A percentile compares a stretch with the other conserved stretches of the same genome.
Evolutionary conservation across 2,888 invertebrate genomes (phyloP).

Genomic region (Nudaria mundana): DNA sequence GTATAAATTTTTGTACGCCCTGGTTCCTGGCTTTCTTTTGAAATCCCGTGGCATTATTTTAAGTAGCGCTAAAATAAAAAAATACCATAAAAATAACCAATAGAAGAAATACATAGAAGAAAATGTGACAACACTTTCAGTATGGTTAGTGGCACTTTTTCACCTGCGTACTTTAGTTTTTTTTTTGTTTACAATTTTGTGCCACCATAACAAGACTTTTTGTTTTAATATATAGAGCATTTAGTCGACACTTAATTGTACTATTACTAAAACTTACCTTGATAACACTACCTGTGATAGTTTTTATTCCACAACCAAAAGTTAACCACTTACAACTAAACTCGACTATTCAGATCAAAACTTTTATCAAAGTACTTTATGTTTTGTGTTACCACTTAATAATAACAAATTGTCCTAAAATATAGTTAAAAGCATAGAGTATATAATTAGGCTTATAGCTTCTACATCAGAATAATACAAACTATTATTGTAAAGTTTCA

Average conservation of each 20-base stretch:
- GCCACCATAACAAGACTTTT: constrained; percentile 1
- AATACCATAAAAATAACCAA: too few relatives aligned
- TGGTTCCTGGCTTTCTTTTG: constrained; percentile 1
- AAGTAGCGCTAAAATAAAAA: not conserved
- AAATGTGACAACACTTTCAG: constrained; percentile 1
- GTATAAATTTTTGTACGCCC: constrained; percentile 7
- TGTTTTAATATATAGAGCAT: constrained; percentile 1
- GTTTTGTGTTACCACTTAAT: constrained; percentile 4
- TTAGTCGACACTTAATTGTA: constrained; percentile 1
- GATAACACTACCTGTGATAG: constrained; percentile 4
- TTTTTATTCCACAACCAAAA: constrained; percentile 4
- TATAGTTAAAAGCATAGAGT: not conserved
- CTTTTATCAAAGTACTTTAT: constrained; percentile 4
- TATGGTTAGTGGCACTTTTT: constrained; percentile 1
- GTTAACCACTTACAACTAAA: constrained; percentile 3
- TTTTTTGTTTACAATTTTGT: not conserved
- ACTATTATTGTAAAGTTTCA: too few relatives aligned
- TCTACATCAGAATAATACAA: too few relatives aligned
- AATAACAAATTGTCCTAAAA: constrained; percentile 6
- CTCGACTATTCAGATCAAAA: constrained; percentile 1
- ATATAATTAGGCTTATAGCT: constrained; percentile 2
- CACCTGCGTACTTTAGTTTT: constrained; percentile 3
- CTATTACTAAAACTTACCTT: constrained; percentile 2
- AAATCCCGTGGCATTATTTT: constrained; percentile 3
- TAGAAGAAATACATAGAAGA: not conserved